Base-by-base conservation (phyloP, 1,140 invertebrate species). In the Thalassaphorura encarpata region DNA sequence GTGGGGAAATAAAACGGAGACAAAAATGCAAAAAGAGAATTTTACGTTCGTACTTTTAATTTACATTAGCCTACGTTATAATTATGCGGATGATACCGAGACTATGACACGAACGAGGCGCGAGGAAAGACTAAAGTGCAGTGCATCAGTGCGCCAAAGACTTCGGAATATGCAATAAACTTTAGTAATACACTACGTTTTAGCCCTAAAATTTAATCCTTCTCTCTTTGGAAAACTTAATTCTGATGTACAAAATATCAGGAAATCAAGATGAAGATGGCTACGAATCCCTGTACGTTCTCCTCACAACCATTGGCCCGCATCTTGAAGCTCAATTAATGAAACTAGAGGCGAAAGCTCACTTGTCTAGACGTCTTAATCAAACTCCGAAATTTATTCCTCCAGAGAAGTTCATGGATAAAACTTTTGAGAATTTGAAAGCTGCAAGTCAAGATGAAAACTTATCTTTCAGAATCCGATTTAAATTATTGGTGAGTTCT, bases 231-330 rank as follows among this genome's bases (percentile, higher is more conserved):
- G 8, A 36, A 8, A 36, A 36, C 11, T n/a, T 36, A 11, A 36
- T 36, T 36, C n/a, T 11, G 33, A 36, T 11, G n/a, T 11, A 36
- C n/a, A 4, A 42, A 47, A 29, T 52, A 31, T 24, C 40, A 61
- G 59, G 42, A 42, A 54, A 67, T 70, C 45, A 42, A 27, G 88
- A 93, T 64, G 90, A 94, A 68, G 93, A 97, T 65, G 89, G 83
- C 68, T 73, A 96, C 3, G 93, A 97, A 72, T 94, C 91, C 70
- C 75, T 96, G 2, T 96, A 91, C 69, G 86, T 90, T 72, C 75
- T 97, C 47, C 73, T 97, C 11, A 85, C 85, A 11, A 97, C 92
- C 0, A 84, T 96, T 64, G 92, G 92, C 2, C 84, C 87, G 69
- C 83, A 85, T 67, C 74, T 95, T n/a, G 91, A 95, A 72, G 73